A percentile compares a stretch with the other conserved stretches of the same genome.
These are phyloP conservation scores for Synodontis membranacea DNA, from an alignment of 2,113 vertebrate species.

Conservation along the genomic window DNA sequence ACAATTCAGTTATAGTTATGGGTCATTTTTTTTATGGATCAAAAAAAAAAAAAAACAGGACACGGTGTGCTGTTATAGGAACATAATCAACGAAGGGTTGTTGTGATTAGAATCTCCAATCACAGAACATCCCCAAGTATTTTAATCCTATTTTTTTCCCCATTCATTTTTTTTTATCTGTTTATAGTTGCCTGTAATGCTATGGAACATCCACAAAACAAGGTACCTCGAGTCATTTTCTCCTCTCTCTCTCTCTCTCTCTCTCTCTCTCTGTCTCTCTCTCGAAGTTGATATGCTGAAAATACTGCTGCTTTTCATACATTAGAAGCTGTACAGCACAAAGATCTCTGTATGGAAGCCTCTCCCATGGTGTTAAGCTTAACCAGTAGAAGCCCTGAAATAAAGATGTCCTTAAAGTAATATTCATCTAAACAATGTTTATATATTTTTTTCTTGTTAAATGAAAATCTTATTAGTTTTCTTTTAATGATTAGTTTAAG, in stretches of 20 bases:
- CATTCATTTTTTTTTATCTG: not conserved
- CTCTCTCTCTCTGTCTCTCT: not conserved
- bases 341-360: not conserved
- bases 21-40: no score
- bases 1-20: not conserved
- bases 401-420: not conserved
- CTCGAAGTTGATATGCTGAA: not conserved
- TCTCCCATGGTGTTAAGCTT: not conserved
- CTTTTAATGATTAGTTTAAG: no score
- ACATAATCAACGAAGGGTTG: not conserved
- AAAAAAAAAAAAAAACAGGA: not conserved
- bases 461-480: not conserved
- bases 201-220: not conserved
- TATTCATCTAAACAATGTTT: not conserved
- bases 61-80: not conserved
- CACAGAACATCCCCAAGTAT: not conserved
- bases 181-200: no score
- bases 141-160: not conserved
- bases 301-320: not conserved
- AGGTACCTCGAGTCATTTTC: not conserved
- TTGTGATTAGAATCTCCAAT: not conserved
- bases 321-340: not conserved
- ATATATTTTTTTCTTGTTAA: not conserved
- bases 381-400: not conserved
- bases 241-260: no score